Conservation (phyloP, 2,888 invertebrate species). For the Agelastica alni region DNA sequence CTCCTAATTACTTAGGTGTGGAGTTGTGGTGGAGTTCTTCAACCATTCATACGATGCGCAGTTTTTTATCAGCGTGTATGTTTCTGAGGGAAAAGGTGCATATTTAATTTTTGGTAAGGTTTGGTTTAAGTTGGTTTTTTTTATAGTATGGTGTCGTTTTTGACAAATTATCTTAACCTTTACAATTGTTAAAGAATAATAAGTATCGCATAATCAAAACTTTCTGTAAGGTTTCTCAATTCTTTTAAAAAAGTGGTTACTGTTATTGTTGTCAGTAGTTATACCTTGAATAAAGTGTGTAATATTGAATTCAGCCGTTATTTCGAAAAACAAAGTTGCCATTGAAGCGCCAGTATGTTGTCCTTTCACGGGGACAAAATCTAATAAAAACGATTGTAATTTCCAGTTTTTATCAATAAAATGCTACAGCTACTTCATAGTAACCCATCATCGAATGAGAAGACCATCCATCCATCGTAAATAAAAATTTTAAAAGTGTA, state of each 20-base stretch:
- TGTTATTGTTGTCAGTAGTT: neutral
- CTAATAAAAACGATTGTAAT: neutral
- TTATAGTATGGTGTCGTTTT: too few species aligned
- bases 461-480: neutral
- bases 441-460: neutral
- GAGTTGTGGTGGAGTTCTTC: too few species aligned
- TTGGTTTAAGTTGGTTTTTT: too few species aligned
- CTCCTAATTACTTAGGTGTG: too few species aligned
- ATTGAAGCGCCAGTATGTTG: neutral
- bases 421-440: neutral
- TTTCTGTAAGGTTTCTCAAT: neutral
- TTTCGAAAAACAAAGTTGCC: neutral
- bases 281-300: neutral
- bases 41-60: too few species aligned
- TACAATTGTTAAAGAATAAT: neutral
- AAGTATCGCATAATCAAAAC: neutral
- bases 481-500: neutral
- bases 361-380: neutral
- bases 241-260: neutral
- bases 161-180: neutral
- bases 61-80: too few species aligned
- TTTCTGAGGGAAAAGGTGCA: too few species aligned
- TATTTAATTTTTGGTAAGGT: too few species aligned
- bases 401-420: neutral
- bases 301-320: neutral